Base-by-base conservation (phyloP, 2,797 vertebrate genomes). In the Dendrocincla fuliginosa region DNA sequence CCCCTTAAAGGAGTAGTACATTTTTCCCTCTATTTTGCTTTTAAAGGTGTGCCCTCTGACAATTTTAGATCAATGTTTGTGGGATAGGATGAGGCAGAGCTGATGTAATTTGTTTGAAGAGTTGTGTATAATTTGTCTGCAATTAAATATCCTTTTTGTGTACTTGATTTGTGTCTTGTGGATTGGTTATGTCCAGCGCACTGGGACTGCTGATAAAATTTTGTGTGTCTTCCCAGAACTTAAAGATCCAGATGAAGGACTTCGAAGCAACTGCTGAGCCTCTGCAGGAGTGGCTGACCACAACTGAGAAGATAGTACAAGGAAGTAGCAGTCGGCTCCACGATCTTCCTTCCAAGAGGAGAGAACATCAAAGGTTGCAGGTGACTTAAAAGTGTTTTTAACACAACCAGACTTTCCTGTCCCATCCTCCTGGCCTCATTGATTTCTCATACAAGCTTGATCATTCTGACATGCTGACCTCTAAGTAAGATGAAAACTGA, bases 211-310 rank as follows among this genome's bases (percentile, higher is more conserved):
- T 82, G 46, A 85, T 11, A 39, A 60, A 86, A 70, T 39, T 84
- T 22, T 74, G 5, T 10, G 2, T 95, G 9, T 87, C 46, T 95
- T 89, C 35, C 20, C 87, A 99, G 99, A 99, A 98, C 90, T 97
- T 99, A 60, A 98, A 98, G 94, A 97, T 98, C 84, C 99, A 99
- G 93, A 99, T 99, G 99, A 99, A 98, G 95, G 99, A 99, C 89
- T 99, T 99, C 3, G 99, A 99, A 97, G 97, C 98, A 2, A 98
- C 98, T 52, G 98, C 98, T 2, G 98, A 99, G 75, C 99, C 99
- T 49, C 97, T 99, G 30, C 98, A 99, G 95, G 98, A 97, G 57
- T 99, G 98, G 98, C 95, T 99, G 94, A 98, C 98, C 11, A 91
- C 97, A 80, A 99, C 98, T 0, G 98, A 99, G 93, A 97, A 97